Evolutionary conservation across 2,113 vertebrate genomes (phyloP).

Genomic region (Bujurquina vittata): DNA sequence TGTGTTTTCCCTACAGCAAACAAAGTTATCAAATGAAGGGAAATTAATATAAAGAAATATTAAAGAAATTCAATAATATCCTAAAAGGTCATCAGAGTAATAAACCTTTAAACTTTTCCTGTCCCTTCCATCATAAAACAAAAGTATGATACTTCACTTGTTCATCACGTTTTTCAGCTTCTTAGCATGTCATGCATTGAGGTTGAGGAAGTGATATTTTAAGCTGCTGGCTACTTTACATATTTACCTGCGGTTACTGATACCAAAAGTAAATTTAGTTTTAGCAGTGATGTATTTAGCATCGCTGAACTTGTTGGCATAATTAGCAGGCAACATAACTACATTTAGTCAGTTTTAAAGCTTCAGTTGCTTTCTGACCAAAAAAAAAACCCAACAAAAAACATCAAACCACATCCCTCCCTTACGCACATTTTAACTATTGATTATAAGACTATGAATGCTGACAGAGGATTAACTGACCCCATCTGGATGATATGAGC

Average conservation of each 20-base stretch:
- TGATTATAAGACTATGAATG: conserved; percentile 50
- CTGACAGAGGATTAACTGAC: conserved; percentile 64
- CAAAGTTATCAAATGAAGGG: neutral
- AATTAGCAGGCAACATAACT: neutral
- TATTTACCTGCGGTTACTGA: neutral
- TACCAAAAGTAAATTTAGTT: neutral
- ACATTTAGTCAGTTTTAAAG: neutral
- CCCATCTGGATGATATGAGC: conserved; percentile 49
- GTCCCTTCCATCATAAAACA: neutral
- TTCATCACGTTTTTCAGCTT: neutral
- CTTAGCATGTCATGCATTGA: neutral
- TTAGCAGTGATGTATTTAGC: neutral
- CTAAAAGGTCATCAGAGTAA: neutral
- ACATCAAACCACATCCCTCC: neutral
- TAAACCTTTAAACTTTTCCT: neutral
- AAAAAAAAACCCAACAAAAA: neutral
- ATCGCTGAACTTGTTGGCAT: neutral
- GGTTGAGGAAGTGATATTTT: neutral
- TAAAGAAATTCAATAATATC: neutral
- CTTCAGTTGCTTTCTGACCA: neutral
- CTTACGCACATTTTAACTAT: conserved; percentile 24
- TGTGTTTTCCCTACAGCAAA: neutral
- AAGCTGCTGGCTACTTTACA: neutral
- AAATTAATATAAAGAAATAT: neutral
- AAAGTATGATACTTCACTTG: neutral